Percentiles rank a stretch among this genome's conserved stretches.
These are phyloP conservation scores for Sebastes schlegelii DNA, from an alignment of 2,113 vertebrate genomes.

Conservation along the genomic window DNA sequence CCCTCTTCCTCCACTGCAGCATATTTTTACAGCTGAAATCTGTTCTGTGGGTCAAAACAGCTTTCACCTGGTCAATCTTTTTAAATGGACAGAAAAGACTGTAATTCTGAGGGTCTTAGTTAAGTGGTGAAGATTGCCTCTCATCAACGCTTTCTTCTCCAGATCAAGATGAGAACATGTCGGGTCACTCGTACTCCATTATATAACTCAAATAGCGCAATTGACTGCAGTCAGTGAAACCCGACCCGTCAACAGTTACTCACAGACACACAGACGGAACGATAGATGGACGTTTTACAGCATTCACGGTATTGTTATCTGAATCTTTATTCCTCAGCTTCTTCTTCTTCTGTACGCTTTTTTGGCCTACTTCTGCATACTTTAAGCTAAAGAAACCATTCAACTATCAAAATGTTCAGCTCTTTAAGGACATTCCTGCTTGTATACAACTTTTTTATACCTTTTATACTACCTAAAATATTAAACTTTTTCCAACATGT, in stretches of 20 bases:
- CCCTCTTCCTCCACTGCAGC: not conserved
- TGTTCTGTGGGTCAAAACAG: too few species aligned
- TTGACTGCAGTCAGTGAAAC: slow-evolving; percentile 19
- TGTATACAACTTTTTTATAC: too few species aligned
- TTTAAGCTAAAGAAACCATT: too few species aligned
- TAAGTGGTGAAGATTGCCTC: slow-evolving; percentile 8
- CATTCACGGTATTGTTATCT: too few species aligned
- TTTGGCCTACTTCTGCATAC: too few species aligned
- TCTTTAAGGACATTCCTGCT: too few species aligned
- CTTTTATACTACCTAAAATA: too few species aligned
- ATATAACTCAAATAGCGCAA: slow-evolving; percentile 3
- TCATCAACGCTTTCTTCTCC: slow-evolving; percentile 27
- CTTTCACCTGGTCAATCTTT: not conserved
- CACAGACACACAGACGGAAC: not conserved
- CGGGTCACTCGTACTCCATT: slow-evolving; percentile 24
- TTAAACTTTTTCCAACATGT: too few species aligned
- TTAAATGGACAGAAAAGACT: not conserved
- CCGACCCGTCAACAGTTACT: slow-evolving; percentile 13
- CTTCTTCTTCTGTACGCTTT: too few species aligned
- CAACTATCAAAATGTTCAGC: too few species aligned
- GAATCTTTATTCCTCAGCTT: too few species aligned
- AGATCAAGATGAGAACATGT: slow-evolving; percentile 21
- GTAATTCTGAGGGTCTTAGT: not conserved
- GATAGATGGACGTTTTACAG: not conserved
- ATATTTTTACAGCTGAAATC: not conserved